phyloP scores from a whole-genome alignment of 2,888 invertebrate genomes.

The Prosapia bicincta region DNA sequence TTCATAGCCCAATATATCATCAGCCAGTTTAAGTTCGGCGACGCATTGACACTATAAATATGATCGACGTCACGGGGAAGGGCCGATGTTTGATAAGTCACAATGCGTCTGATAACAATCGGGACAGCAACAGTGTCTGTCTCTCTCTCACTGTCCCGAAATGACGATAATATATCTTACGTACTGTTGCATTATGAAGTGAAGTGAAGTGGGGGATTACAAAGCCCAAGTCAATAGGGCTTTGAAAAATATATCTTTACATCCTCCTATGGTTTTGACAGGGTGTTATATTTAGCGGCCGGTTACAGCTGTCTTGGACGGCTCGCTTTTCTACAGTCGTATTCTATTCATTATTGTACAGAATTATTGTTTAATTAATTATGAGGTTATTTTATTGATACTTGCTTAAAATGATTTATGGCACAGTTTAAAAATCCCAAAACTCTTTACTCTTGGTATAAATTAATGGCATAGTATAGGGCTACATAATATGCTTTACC shows the following conservation, averaged over 20 bases:
- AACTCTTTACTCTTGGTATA: no score
- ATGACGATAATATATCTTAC: not conserved
- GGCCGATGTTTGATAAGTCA: not conserved
- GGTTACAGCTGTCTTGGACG: not conserved
- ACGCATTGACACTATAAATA: not conserved
- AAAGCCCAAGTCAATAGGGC: not conserved
- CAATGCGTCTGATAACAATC: not conserved
- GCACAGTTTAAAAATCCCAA: no score
- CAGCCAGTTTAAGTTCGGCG: not conserved
- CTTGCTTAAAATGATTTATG: no score
- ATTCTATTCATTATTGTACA: not conserved
- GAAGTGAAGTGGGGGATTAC: not conserved
- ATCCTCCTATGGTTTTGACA: not conserved
- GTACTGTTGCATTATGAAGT: not conserved
- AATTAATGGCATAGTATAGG: no score
- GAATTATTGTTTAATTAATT: no score
- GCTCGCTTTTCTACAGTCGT: not conserved
- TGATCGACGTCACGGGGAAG: not conserved
- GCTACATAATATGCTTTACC: no score
- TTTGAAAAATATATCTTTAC: not conserved
- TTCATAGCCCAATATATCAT: not conserved
- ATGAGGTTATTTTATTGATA: no score
- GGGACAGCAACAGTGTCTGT: not conserved
- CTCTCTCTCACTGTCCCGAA: not conserved
- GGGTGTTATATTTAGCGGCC: not conserved